Evolutionary conservation across 2,113 vertebrate species (phyloP).

Genomic region (Ivindomyrus marchei): DNA sequence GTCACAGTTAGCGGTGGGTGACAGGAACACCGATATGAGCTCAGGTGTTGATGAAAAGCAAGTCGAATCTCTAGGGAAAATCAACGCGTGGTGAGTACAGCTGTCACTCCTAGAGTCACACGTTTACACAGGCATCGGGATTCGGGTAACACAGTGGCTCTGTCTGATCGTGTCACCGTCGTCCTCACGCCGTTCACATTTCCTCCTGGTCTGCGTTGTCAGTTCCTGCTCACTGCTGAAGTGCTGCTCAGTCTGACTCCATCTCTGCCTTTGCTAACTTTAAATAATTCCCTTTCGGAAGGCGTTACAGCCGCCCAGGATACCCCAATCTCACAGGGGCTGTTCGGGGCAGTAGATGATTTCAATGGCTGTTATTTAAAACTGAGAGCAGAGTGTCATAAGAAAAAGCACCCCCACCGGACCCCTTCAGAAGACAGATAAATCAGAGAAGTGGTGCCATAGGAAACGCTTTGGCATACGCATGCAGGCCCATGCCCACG

Average conservation of each 20-base stretch:
- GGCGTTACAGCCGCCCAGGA: not conserved
- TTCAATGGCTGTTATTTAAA: conserved; percentile 1
- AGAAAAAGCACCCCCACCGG: not conserved
- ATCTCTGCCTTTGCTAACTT: not conserved
- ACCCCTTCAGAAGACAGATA: not conserved
- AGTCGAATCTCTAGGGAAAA: not conserved
- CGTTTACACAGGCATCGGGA: not conserved
- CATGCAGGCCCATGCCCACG: too few species aligned
- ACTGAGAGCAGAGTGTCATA: not conserved
- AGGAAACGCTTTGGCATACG: not conserved
- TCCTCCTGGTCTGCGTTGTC: not conserved
- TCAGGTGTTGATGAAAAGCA: not conserved
- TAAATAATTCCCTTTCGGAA: not conserved
- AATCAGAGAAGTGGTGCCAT: not conserved
- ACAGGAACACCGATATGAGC: not conserved
- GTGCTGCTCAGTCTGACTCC: not conserved
- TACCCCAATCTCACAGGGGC: not conserved
- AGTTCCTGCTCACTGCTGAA: not conserved
- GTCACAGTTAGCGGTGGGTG: not conserved
- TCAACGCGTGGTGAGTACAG: not conserved
- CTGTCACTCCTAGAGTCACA: not conserved
- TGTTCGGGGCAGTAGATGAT: not conserved
- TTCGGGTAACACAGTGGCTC: not conserved
- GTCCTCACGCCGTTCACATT: not conserved
- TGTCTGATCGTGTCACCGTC: not conserved